phyloP scores from a whole-genome alignment of 92 coral and sea anemone genomes.

The Parazoanthus darwini region DNA sequence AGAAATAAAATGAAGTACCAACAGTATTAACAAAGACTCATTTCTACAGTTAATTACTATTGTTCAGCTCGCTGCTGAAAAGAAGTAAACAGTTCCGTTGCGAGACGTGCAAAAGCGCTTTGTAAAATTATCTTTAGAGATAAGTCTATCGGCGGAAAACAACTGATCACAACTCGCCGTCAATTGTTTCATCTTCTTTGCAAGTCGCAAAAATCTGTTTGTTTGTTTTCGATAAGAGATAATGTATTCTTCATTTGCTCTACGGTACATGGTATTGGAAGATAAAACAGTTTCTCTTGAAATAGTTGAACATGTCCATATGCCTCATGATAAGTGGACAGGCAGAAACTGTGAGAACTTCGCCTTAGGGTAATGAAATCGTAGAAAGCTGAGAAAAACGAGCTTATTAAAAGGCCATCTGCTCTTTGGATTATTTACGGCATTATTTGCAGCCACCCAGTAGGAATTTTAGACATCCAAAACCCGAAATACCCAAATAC shows the following conservation, averaged over 20 bases:
- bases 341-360: background rate
- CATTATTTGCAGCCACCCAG: background rate
- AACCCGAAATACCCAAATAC: background rate
- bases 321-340: background rate
- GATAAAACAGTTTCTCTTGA: background rate
- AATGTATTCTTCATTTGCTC: conserved; percentile 10
- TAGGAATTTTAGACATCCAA: background rate
- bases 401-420: conserved; percentile 4
- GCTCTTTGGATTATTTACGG: background rate
- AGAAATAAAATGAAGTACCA: no score
- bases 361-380: background rate
- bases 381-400: background rate
- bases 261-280: background rate
- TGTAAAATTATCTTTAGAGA: background rate
- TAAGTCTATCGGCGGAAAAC: background rate
- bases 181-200: background rate
- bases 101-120: background rate
- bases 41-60: background rate
- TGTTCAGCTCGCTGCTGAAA: background rate
- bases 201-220: background rate
- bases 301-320: background rate
- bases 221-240: background rate
- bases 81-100: no score
- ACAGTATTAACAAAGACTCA: background rate
- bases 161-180: background rate